phyloP scores from a whole-genome alignment of 2,113 vertebrate species.

The Gopherus evgoodei region DNA sequence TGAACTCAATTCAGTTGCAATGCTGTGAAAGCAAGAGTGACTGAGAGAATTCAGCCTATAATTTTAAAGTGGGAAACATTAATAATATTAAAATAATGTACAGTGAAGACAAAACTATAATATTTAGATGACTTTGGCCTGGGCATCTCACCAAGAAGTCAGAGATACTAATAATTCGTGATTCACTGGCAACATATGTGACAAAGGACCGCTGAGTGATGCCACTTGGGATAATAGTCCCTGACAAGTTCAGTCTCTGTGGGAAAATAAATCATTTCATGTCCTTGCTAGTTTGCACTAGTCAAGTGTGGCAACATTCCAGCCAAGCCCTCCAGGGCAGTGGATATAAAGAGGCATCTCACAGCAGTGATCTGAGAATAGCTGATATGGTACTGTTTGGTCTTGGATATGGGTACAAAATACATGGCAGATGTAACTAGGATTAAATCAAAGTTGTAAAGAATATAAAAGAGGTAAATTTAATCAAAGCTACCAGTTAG shows the following conservation, averaged over 20 bases:
- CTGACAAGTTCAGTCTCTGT: neutral
- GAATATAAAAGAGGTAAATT: neutral
- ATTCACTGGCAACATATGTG: neutral
- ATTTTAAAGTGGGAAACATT: neutral
- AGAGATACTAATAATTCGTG: neutral
- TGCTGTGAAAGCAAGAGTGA: neutral
- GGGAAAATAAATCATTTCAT: neutral
- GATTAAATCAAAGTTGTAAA: constrained; percentile 16
- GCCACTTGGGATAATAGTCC: neutral
- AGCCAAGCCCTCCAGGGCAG: neutral
- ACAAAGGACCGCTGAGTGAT: neutral
- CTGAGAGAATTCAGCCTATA: neutral
- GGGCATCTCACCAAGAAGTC: neutral
- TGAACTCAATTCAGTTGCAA: neutral
- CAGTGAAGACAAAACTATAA: neutral
- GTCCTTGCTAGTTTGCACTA: neutral
- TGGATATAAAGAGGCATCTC: neutral
- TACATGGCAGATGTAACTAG: neutral
- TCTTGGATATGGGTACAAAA: neutral
- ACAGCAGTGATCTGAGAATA: neutral
- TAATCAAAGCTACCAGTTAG: neutral
- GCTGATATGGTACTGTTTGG: neutral
- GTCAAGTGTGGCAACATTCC: constrained; percentile 5
- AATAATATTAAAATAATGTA: neutral
- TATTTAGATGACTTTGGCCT: neutral